Percentiles rank a stretch among this genome's conserved stretches.
phyloP scores from a whole-genome alignment of 2,113 vertebrate genomes.

The Malurus alboscapulatus region DNA sequence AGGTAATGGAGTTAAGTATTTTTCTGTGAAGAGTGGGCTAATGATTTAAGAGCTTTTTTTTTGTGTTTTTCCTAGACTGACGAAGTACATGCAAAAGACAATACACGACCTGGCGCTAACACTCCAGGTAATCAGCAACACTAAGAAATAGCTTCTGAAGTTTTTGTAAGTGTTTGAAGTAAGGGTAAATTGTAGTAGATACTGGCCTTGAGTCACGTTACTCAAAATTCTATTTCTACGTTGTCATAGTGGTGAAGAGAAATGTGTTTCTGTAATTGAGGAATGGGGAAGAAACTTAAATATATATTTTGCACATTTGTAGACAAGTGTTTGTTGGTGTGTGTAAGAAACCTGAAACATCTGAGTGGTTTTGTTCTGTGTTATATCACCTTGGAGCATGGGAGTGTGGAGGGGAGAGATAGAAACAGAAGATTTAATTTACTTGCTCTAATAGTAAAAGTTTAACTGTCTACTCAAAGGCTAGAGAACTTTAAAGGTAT shows the following conservation, averaged over 20 bases:
- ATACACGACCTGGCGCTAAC: slow-evolving; percentile 87
- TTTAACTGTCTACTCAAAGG: not conserved
- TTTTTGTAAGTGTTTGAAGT: not conserved
- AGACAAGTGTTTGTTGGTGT: not conserved
- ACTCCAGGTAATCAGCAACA: slow-evolving; percentile 77
- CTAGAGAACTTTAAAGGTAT: not conserved
- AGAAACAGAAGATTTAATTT: not conserved
- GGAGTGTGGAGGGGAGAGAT: rapidly evolving
- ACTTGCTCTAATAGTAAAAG: not conserved
- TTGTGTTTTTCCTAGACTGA: slow-evolving; percentile 81
- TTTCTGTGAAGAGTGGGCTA: not conserved
- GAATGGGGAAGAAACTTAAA: not conserved
- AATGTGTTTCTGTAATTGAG: not conserved
- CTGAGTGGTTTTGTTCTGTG: not conserved
- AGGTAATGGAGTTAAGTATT: not conserved
- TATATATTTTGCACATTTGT: not conserved
- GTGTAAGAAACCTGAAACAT: not conserved
- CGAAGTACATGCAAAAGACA: slow-evolving; percentile 94
- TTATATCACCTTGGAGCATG: not conserved
- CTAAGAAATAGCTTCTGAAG: not conserved
- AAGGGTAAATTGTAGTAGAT: not conserved
- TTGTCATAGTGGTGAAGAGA: not conserved
- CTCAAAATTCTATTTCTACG: rapidly evolving
- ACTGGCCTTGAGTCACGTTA: not conserved
- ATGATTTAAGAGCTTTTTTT: not conserved